Base-by-base conservation (phyloP, 2,113 vertebrate species). In the Arothron firmamentum region DNA sequence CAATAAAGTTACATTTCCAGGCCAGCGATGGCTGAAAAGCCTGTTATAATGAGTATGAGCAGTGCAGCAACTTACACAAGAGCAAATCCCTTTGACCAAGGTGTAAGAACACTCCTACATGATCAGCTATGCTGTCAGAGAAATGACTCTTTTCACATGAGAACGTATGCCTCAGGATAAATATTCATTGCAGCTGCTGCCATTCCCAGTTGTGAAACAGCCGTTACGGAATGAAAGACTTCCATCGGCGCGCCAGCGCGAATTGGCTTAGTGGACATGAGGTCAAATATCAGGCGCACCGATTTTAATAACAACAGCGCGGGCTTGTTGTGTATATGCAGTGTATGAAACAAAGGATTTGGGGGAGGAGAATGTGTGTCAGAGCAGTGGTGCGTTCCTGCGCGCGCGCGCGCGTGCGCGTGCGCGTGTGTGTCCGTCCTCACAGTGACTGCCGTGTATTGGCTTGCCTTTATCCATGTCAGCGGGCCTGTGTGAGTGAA, bases 311-410 rank as follows among this genome's bases (percentile, higher is more conserved):
- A 59, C 68, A 56, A 51, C 48, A 62, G 56, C 41, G 25, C 65
- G 52, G 51, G 46, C 45, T 57, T 52, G 56, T 54, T 57, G 58
- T 66, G 43, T 67, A 31, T 70, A 23, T 72, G 62, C 72, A 52
- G 47, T 31, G 59, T 72, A 61, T 66, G 68, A 74, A 74, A 84
- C 78, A 82, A 82, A 82, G 70, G 74, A 75, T 65, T 69, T 62
- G 67, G 57, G 68, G 78, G 75, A 74, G 72, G 75, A 64, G 72
- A 71, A 73, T 85, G 64, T 86, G 80, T 82, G 75, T 78, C 78
- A 75, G 58, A 66, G 66, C 62, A 56, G 46, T 69, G 59, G 62
- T 47, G 42, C 43, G 41, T 56, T 31, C 20, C 18, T 21, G 15
- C 72, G 75, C 75, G 74, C 74, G 62, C 54, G 67, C 72, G 72